A percentile compares a stretch with the other conserved stretches of the same genome.
phyloP scores from a whole-genome alignment of 1,140 invertebrate genomes.

The Caligus rogercresseyi region DNA sequence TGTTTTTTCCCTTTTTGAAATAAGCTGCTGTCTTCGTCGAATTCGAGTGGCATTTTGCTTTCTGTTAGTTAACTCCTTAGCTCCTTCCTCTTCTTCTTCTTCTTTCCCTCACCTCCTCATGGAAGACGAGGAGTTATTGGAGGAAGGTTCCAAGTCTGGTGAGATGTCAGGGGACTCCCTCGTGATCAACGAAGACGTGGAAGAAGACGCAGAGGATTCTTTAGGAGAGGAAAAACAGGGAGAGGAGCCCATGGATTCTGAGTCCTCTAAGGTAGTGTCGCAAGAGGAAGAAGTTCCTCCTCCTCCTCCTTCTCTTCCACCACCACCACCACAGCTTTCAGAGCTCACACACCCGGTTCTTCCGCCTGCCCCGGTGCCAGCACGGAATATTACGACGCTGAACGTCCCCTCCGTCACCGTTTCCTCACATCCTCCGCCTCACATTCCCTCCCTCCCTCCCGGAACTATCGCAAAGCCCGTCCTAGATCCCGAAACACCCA shows the following conservation, averaged over 20 bases:
- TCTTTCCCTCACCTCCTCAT: neutral
- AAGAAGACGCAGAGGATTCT: neutral
- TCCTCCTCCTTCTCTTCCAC: neutral
- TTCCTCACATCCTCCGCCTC: neutral
- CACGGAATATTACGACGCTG: neutral
- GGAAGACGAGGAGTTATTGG: neutral
- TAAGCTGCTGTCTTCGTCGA: no score
- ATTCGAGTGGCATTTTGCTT: no score
- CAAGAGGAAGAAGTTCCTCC: neutral
- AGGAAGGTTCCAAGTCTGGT: neutral
- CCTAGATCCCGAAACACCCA: neutral
- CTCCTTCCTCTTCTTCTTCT: neutral
- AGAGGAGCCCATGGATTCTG: neutral
- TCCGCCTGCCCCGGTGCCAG: neutral
- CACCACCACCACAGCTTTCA: no score
- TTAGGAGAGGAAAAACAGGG: neutral
- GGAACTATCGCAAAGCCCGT: neutral
- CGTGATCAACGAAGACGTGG: neutral
- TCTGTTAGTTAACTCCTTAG: neutral
- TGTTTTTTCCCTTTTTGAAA: no score
- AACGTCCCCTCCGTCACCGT: neutral
- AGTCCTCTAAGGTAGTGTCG: neutral
- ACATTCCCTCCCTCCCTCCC: neutral
- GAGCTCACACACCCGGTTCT: neutral
- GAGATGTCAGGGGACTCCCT: neutral